Evolutionary conservation across 2,113 vertebrate genomes (phyloP), one percentile per base, ranked within the genome.

Genomic region (Prunella fulvescens): DNA sequence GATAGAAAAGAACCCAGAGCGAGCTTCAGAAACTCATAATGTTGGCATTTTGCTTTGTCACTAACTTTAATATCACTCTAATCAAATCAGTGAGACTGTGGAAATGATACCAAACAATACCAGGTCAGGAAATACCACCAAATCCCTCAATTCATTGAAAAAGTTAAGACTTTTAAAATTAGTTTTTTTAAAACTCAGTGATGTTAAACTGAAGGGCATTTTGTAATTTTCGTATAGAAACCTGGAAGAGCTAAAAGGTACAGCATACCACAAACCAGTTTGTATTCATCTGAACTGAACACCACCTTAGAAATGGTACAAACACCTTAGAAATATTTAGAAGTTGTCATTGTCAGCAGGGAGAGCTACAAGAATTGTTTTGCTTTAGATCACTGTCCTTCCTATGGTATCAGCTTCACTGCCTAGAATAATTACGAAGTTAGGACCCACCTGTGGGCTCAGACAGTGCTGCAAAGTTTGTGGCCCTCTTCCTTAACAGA

Each of bases 121-220:
- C 93, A 87, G 92, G 94, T 95, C 95, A 96, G 94, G 94, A 97
- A 97, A 97, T 97, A 96, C 95, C 95, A 97, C 84, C 96, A 97
- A 97, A 97, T 96, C 96, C 95, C 94, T 96, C 94, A 91, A 94
- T 97, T 96, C 95, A 94, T 81, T 97, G 95, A 69, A 93, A 79
- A 97, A 97, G 95, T 94, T 97, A 97, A 97, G 96, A 96, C 96
- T 96, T 87, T 95, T 92, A 82, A 97, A 97, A 97, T 97, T 91
- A 95, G 83, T 18, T 94, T 95, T 96, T 94, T 94, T 94, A 37
- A 65, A 94, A 95, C 93, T 74, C 79, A 61, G 58, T 18, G 82
- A 85, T 47, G 58, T 96, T 94, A 95, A 96, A 95, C 47, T 92
- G 90, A 94, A 92, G 88, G 79, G 65, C 45, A 64, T 92, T 97